phyloP scores from a whole-genome alignment of 2,113 vertebrate genomes.

The Donacobius atricapilla region DNA sequence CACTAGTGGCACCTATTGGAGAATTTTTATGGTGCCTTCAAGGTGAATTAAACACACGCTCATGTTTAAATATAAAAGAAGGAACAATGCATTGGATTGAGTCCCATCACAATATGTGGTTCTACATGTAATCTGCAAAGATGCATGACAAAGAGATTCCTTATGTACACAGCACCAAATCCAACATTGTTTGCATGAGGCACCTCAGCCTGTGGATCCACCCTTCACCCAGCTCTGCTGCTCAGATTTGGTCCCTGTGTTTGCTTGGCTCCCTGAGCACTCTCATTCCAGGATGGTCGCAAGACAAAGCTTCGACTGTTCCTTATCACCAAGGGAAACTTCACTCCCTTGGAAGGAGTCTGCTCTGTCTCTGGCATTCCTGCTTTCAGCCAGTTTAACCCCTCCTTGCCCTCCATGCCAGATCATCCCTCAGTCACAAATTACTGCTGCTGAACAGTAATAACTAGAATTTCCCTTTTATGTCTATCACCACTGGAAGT shows the following conservation, averaged over 20 bases:
- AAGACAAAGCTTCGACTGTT: neutral
- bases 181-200: neutral
- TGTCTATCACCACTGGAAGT: neutral
- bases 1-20: neutral
- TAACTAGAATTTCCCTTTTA: neutral
- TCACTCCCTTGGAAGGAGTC: neutral
- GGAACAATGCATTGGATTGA: neutral
- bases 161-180: neutral
- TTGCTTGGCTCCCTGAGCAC: neutral
- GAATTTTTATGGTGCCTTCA: neutral
- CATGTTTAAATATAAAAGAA: neutral
- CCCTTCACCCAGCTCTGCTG: neutral
- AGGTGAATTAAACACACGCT: neutral
- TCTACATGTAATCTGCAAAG: neutral
- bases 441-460: neutral
- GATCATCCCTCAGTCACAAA: neutral
- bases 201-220: neutral
- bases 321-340: neutral
- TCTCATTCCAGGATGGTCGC: neutral
- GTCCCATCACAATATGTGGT: rapidly evolving
- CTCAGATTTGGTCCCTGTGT: neutral
- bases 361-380: neutral
- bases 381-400: neutral
- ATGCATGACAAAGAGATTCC: neutral
- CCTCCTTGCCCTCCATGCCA: neutral